Percentiles rank a stretch among this genome's conserved stretches.
Evolutionary conservation across 2,888 invertebrate genomes (phyloP).

Genomic region (Diarsia rubi): DNA sequence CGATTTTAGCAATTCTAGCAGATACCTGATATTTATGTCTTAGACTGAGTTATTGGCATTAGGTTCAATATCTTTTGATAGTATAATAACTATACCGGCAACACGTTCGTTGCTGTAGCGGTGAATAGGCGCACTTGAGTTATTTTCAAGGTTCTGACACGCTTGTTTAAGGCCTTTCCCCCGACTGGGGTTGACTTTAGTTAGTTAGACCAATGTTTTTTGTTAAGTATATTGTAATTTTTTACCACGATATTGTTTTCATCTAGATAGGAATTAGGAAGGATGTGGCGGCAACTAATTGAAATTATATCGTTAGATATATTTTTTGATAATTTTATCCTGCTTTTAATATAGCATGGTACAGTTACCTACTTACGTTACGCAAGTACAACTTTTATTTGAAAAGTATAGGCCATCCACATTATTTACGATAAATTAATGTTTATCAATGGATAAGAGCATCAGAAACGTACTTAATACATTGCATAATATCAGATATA

Average conservation of each 20-base stretch:
- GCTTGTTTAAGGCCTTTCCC: conserved; percentile 75
- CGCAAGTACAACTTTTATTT: conserved; percentile 3
- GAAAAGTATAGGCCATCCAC: neutral
- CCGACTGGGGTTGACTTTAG: conserved; percentile 51
- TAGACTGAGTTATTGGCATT: conserved; percentile 29
- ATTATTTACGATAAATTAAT: conserved; percentile 11
- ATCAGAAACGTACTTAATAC: conserved; percentile 3
- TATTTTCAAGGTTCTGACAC: conserved; percentile 78
- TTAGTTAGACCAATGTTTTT: conserved; percentile 10
- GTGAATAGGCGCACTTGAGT: conserved; percentile 72
- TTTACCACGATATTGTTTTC: neutral
- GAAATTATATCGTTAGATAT: neutral
- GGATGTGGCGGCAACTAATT: neutral
- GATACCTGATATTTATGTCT: conserved; percentile 5
- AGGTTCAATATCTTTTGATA: conserved; percentile 56
- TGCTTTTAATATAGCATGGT: neutral
- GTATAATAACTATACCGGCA: conserved; percentile 46
- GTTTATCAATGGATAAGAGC: conserved; percentile 7
- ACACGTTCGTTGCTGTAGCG: conserved; percentile 68
- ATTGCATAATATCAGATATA: conserved; percentile 27
- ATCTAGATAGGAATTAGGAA: neutral
- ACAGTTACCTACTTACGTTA: neutral
- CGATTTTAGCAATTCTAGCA: neutral
- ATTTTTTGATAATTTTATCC: neutral
- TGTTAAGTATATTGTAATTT: neutral